Percentiles rank a stretch among this genome's conserved stretches.
phyloP scores from a whole-genome alignment of 2,888 invertebrate species.

The Aphrophora alni region DNA sequence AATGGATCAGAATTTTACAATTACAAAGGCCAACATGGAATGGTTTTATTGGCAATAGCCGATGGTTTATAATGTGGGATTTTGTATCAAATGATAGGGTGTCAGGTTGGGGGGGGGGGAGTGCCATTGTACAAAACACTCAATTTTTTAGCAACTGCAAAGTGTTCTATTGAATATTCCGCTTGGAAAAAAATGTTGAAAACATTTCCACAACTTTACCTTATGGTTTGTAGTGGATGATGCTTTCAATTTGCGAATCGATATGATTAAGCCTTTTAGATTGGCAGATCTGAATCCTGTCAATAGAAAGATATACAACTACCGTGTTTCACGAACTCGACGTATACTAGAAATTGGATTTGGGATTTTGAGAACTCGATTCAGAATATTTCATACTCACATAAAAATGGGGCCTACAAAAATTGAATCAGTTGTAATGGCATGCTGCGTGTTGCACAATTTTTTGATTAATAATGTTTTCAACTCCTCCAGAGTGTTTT shows the following conservation, averaged over 20 bases:
- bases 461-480: neutral
- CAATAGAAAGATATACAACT: neutral
- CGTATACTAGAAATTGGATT: neutral
- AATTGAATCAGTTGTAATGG: conserved; percentile 12
- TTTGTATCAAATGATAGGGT: conserved; percentile 47
- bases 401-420: neutral
- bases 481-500: neutral
- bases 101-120: conserved; percentile 49
- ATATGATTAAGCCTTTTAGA: conserved; percentile 2
- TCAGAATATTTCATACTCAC: neutral
- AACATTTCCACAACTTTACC: neutral
- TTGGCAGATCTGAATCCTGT: neutral
- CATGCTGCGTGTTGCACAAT: neutral
- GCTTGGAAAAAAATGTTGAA: neutral
- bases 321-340: neutral
- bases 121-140: conserved; percentile 44
- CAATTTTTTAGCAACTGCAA: neutral
- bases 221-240: neutral
- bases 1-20: conserved; percentile 50
- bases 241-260: conserved; percentile 33
- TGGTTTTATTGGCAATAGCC: conserved; percentile 49
- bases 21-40: conserved; percentile 48
- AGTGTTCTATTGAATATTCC: neutral
- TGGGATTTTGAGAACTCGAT: neutral
- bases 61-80: conserved; percentile 46